These are phyloP conservation scores for Macaca nemestrina DNA, from an alignment of 2,113 vertebrate genomes.

Conservation along the genomic window DNA sequence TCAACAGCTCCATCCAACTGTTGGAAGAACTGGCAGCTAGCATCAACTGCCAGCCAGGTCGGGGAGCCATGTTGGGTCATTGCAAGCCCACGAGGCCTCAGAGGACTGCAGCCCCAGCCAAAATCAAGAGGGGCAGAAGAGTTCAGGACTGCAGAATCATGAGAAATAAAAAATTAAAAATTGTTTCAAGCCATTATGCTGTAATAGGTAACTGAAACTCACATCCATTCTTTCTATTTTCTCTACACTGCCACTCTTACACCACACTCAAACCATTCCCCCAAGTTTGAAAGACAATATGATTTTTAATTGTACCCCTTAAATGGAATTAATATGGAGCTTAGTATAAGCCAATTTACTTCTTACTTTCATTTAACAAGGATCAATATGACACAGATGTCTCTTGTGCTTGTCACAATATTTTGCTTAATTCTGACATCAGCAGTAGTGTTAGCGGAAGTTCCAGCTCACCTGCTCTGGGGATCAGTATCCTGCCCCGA, in stretches of 20 bases:
- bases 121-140: neutral
- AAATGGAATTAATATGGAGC: neutral
- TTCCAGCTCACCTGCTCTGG: neutral
- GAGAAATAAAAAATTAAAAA: neutral
- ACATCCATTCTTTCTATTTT: neutral
- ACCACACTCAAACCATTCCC: neutral
- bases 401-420: neutral
- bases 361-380: neutral
- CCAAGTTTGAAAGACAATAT: neutral
- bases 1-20: neutral
- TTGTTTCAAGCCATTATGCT: neutral
- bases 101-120: neutral
- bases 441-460: rapidly evolving
- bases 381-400: neutral
- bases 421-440: neutral
- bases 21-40: neutral
- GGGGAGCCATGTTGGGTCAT: neutral
- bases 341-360: neutral
- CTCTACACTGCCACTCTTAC: neutral
- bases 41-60: neutral
- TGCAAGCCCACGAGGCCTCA: neutral
- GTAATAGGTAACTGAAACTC: neutral
- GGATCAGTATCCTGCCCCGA: neutral
- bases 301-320: neutral
- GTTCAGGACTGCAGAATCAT: neutral